A percentile compares a stretch with the other conserved stretches of the same genome.
These are phyloP conservation scores for Epizoanthus illoricatus DNA, from an alignment of 92 coral and sea anemone genomes.

Conservation along the genomic window DNA sequence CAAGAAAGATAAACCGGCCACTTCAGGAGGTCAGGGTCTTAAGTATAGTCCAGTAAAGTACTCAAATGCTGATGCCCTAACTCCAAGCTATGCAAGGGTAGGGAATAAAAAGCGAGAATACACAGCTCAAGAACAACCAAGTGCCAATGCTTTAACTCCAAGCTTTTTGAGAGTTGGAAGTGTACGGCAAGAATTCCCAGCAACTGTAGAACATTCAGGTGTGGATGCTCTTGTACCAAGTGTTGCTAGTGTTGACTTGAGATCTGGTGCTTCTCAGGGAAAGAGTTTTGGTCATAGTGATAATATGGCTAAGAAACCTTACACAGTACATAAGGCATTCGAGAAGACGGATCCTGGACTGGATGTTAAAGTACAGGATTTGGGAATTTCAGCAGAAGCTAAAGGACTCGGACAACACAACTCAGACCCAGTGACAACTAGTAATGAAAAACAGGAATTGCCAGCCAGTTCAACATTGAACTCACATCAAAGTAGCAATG, in stretches of 20 bases:
- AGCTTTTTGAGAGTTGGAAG: slow-evolving; percentile 2
- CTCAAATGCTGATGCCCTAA: slow-evolving; percentile 15
- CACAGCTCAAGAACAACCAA: slow-evolving; percentile 8
- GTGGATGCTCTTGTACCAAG: slow-evolving; percentile 71
- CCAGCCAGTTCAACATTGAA: background rate
- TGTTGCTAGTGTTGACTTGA: slow-evolving; percentile 27
- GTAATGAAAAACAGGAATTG: background rate
- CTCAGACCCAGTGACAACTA: background rate
- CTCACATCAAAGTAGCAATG: background rate
- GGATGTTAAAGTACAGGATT: background rate
- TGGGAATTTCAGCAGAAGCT: background rate
- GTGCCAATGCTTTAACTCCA: slow-evolving; percentile 8
- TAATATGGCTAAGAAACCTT: background rate
- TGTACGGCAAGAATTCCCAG: background rate
- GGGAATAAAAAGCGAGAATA: slow-evolving; percentile 21
- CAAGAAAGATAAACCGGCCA: slow-evolving; percentile 40
- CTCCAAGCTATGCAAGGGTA: slow-evolving; percentile 34
- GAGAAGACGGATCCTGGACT: background rate
- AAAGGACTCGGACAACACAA: background rate
- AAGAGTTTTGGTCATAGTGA: background rate
- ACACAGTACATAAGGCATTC: background rate
- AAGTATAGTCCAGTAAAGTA: background rate
- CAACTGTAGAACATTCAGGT: slow-evolving; percentile 40
- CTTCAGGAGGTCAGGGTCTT: slow-evolving; percentile 12
- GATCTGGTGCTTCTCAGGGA: background rate